These are phyloP conservation scores for Hyles euphorbiae DNA, from an alignment of 1,140 invertebrate species.

Conservation along the genomic window DNA sequence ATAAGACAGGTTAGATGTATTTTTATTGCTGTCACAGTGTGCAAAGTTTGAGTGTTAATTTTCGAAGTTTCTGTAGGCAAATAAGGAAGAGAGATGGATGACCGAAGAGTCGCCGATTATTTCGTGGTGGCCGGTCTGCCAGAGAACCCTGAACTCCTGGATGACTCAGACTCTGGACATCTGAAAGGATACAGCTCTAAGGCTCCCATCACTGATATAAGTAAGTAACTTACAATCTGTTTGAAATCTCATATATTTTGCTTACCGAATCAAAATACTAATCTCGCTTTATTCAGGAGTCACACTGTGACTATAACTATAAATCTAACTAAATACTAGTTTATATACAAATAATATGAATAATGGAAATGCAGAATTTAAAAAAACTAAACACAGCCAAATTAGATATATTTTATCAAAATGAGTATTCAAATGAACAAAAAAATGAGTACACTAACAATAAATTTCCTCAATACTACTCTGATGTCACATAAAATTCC, in stretches of 20 bases:
- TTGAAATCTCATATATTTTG: constrained; percentile 2
- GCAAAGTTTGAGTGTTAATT: constrained; percentile 19
- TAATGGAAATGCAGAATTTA: too few relatives aligned
- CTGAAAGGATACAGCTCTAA: constrained; percentile 84
- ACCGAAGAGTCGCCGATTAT: constrained; percentile 91
- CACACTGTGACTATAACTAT: too few relatives aligned
- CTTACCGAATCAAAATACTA: not conserved
- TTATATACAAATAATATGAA: too few relatives aligned
- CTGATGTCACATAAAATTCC: too few relatives aligned
- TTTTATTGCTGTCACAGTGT: constrained; percentile 14
- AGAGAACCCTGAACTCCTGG: constrained; percentile 85
- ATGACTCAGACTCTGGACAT: constrained; percentile 89
- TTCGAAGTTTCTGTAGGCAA: constrained; percentile 24
- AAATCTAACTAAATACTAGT: too few relatives aligned
- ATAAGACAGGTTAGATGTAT: constrained; percentile 25
- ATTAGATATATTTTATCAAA: too few relatives aligned
- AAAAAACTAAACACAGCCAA: too few relatives aligned
- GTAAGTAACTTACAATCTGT: constrained; percentile 36
- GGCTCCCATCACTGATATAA: constrained; percentile 95
- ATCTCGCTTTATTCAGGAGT: not conserved
- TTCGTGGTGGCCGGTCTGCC: constrained; percentile 98
- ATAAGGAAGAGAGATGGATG: constrained; percentile 80
- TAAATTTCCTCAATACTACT: too few relatives aligned
- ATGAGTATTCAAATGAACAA: too few relatives aligned
- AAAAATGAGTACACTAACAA: too few relatives aligned